phyloP scores from a whole-genome alignment of 2,797 vertebrate species.

The Sebastes hopkinsi region DNA sequence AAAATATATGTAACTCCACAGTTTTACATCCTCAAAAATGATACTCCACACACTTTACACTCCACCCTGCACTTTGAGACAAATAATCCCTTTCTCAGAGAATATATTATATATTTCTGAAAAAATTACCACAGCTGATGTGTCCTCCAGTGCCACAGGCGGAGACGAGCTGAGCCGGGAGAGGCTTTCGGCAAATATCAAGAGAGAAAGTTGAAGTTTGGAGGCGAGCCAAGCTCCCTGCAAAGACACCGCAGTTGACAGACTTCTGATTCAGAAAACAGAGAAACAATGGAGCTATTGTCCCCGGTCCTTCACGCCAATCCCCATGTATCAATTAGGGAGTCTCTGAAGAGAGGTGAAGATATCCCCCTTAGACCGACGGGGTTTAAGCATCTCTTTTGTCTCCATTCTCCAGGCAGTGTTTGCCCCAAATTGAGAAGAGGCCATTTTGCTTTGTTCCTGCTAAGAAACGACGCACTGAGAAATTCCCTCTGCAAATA shows the following conservation, averaged over 20 bases:
- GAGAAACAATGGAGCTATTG: constrained; percentile 77
- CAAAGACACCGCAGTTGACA: constrained; percentile 51
- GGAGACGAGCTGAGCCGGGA: neutral
- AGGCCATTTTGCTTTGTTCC: constrained; percentile 72
- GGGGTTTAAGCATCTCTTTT: constrained; percentile 64
- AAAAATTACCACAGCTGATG: neutral
- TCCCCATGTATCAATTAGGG: constrained; percentile 65
- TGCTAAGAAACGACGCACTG: constrained; percentile 59
- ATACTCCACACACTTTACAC: too few relatives aligned
- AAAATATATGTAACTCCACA: neutral
- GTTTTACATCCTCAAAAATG: neutral
- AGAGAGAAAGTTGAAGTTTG: constrained; percentile 52
- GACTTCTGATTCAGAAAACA: constrained; percentile 61
- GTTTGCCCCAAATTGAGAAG: constrained; percentile 72
- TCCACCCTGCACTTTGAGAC: neutral
- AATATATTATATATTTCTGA: neutral
- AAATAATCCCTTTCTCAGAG: neutral
- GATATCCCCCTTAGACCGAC: constrained; percentile 56
- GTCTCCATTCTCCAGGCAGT: constrained; percentile 58
- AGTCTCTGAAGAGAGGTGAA: constrained; percentile 61
- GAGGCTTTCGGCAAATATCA: neutral
- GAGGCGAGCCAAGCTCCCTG: constrained; percentile 45
- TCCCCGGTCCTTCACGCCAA: constrained; percentile 62
- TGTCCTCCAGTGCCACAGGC: neutral
- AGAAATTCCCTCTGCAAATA: constrained; percentile 67